These are phyloP conservation scores for Numenius phaeopus DNA, from an alignment of 2,797 vertebrate genomes.

Conservation along the genomic window DNA sequence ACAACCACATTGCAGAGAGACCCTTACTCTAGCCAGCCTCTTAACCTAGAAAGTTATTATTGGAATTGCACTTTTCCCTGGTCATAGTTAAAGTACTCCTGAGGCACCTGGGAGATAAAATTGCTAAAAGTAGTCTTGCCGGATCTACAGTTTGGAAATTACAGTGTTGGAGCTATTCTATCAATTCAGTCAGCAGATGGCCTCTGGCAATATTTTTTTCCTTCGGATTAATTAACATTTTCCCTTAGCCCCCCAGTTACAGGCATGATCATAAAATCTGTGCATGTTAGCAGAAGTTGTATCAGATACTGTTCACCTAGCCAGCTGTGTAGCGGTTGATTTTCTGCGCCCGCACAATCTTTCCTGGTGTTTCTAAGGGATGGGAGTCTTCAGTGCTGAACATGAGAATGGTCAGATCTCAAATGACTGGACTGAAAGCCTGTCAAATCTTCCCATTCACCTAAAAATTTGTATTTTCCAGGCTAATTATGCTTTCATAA, in stretches of 20 bases:
- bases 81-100: background rate
- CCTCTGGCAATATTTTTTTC: conserved; percentile 42
- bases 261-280: background rate
- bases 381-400: background rate
- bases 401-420: background rate
- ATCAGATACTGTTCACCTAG: background rate
- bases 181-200: conserved; percentile 35
- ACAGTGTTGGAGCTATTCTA: conserved; percentile 14
- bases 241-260: conserved; percentile 7
- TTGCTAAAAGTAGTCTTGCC: background rate
- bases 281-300: background rate
- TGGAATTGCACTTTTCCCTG: background rate
- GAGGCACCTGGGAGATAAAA: background rate
- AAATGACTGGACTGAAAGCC: background rate
- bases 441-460: background rate
- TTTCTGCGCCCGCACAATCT: background rate
- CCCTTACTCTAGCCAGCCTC: background rate
- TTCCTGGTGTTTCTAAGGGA: background rate
- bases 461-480: background rate
- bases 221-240: conserved; percentile 52
- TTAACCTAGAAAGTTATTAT: background rate
- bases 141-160: conserved; percentile 11
- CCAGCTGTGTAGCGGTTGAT: background rate
- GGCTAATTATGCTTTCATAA: background rate
- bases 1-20: background rate